Evolutionary conservation across 92 coral and sea anemone genomes (phyloP), one percentile per base, ranked within the genome.

Genomic region (Parazoanthus darwini): DNA sequence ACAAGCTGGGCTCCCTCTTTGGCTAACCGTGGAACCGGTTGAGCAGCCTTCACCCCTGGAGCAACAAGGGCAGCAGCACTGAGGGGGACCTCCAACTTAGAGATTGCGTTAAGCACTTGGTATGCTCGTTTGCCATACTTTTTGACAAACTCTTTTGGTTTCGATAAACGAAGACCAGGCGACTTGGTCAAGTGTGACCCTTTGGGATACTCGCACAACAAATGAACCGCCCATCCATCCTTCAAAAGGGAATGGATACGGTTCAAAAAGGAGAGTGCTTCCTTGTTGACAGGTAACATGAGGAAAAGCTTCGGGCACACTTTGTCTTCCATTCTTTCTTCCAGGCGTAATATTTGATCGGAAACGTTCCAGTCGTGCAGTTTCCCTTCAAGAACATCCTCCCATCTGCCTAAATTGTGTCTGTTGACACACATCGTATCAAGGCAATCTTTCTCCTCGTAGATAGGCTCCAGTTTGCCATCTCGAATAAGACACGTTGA

Each of bases 41-140:
- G 50, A 46, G 50, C 78, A 37, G 18, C 20, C 23, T 37, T 25
- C 11, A 74, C 20, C 78, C 36, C 39, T 33, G 78, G 44, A 8
- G 44, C 78, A 35, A 16, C 78, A 74, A 74, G 78, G 39, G 78
- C 39, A 74, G 78, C 78, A 25, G 43, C 78, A 74, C 43, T 37
- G 44, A 74, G 78, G 39, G 42, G 78, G 78, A 37, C 78, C 48
- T 35, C 39, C 42, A 74, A 15, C 78, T n/a, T 74, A 13, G 42
- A 10, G 14, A 74, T 37, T 26, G 22, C 44, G 43, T 74, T 74
- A 15, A 37, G 78, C 20, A 74, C 44, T 74, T 74, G 14, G 44
- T 74, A 74, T 11, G 78, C 78, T 74, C 78, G 44, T 33, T n/a
- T 35, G 78, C 44, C 78, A 74, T 37, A 35, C 78, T 74, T 74